A percentile compares a stretch with the other conserved stretches of the same genome.
Evolutionary conservation across 1,140 invertebrate species (phyloP).

Genomic region (Bombus terrestris): DNA sequence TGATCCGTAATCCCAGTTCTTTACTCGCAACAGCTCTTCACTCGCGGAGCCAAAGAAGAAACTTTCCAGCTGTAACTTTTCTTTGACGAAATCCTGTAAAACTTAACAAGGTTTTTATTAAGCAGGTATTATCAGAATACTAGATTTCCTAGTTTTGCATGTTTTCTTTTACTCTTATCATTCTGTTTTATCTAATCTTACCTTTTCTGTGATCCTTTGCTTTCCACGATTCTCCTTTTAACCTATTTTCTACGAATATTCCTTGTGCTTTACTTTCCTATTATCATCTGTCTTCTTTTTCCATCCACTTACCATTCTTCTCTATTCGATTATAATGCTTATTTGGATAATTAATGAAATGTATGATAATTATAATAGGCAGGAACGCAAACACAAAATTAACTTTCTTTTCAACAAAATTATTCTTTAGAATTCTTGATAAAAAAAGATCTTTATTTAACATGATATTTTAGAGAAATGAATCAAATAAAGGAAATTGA

Average conservation of each 20-base stretch:
- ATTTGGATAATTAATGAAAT: too few species aligned
- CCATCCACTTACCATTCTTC: background rate
- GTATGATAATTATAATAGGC: too few species aligned
- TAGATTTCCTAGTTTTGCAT: background rate
- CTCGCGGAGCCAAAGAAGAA: background rate
- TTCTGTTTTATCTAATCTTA: background rate
- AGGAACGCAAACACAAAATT: background rate
- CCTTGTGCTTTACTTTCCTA: background rate
- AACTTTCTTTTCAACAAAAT: background rate
- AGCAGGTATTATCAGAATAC: background rate
- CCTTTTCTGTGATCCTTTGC: background rate
- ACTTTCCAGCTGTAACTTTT: background rate
- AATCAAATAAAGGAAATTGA: too few species aligned
- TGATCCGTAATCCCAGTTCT: background rate
- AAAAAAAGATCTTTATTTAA: too few species aligned
- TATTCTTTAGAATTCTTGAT: background rate
- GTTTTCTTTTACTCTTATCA: background rate
- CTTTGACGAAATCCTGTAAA: background rate
- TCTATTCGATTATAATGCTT: too few species aligned
- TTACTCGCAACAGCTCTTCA: background rate
- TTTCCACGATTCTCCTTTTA: background rate
- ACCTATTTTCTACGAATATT: background rate
- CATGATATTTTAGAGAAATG: too few species aligned
- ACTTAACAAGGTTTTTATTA: conserved; percentile 14
- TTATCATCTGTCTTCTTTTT: background rate